Base-by-base conservation (phyloP, 2,888 invertebrate species). In the Hydrotaea diabolus region DNA sequence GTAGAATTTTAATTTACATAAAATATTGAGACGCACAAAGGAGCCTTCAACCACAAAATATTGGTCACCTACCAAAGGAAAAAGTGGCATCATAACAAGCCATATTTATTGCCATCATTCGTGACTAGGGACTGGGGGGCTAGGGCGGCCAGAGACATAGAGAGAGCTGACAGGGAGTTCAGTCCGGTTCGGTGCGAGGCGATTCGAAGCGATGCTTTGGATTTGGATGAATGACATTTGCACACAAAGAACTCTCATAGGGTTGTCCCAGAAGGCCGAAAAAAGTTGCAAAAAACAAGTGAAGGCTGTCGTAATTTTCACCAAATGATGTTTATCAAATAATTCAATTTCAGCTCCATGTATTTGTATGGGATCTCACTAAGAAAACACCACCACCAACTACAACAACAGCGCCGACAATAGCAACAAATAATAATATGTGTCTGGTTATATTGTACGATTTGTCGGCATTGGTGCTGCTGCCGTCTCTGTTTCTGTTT, bases 321-420 rank as follows among this genome's bases (percentile, higher is more conserved):
- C 88, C 90, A 90, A 82, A 90, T 89, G 90, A 90, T 90, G 89
- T 90, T 90, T 90, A 90, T 90, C 91, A 90, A 90, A 90, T 90
- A 90, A 90, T 90, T 90, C 90, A 90, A 90, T 90, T 90, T 87
- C 88, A 85, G 87, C 87, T 74, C 26, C 3, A 80, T 75, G 21
- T 75, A 62, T 57, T 43, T 31, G 13, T 55, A 26, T 46, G n/a
- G 26, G 39, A 19, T 39, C 15, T 1, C 62, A 8, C 46, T 31
- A 76, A 39, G 31, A 64, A 71, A 69, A 59, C 19, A 80, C 66
- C 69, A 11, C 31, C 64, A 21, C 13, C 57, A 66, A 43, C 66
- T 73, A 15, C 57, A 74, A 57, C 36, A 73, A 31, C 31, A 31
- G 4, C 77, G 73, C 13, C 57, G 69, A 57, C 36, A 73, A 31